Base-by-base conservation (phyloP, 2,113 vertebrate genomes). In the Galbula dea region DNA sequence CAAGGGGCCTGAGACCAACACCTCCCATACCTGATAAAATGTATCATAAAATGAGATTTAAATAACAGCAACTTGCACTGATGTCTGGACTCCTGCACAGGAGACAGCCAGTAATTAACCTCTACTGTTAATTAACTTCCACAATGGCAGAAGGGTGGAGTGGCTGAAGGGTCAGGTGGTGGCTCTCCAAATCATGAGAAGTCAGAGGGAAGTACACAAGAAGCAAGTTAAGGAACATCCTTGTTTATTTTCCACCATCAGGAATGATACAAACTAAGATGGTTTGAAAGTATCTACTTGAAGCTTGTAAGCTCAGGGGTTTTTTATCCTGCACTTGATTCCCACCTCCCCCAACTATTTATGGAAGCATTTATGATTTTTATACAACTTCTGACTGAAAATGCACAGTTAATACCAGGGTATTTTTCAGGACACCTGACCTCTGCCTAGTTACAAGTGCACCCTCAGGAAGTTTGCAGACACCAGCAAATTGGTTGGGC, bases 211-310 rank as follows among this genome's bases (percentile, higher is more conserved):
- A 78, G 48, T 0, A 3, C 10, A 27, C 13, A 19, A 2, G 7
- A 18, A 58, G 29, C 32, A 74, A 55, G 5, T 43, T 37, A 88
- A 77, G 29, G 18, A 90, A 39, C 0, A 0, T 5, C 7, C n/a
- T 54, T 32, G 3, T 14, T 0, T 0, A 52, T 87, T 55, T 61
- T 58, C 58, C 8, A 2, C 9, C 27, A 48, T 7, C 43, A 77
- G 7, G 20, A 36, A 65, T 90, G 21, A 61, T 4, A 34, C 1
- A 77, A 45, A 3, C 10, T 26, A 69, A 2, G 9, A 66, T 15
- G 15, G 24, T 74, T 26, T 83, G 27, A 15, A 66, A 71, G 7
- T 12, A 63, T 27, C 37, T 81, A 13, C 30, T 39, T 61, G 48
- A 63, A 84, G 21, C 16, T 55, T 59, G 8, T 27, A 93, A 52